Conservation (phyloP, 2,797 vertebrate species). For the Carapus acus region DNA sequence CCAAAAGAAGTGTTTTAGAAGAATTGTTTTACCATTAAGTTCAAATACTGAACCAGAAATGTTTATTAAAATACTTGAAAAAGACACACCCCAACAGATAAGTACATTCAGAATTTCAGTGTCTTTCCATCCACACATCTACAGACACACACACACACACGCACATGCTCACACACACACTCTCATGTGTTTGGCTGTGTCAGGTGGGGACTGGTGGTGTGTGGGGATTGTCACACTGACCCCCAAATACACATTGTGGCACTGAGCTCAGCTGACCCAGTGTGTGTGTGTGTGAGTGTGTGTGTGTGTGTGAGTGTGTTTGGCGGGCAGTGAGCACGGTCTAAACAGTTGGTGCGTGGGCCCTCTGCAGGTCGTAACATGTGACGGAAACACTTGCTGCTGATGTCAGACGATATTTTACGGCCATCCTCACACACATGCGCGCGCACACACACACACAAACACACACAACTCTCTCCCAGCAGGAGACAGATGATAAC, state of each 20-base stretch:
- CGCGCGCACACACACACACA: neutral
- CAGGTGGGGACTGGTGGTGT: conserved; percentile 25
- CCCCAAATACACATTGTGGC: conserved; percentile 41
- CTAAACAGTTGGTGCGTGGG: conserved; percentile 55
- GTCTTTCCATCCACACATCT: too few species aligned
- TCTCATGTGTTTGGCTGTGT: conserved; percentile 6
- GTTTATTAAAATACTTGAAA: too few species aligned
- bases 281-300: too few species aligned
- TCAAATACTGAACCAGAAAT: too few species aligned
- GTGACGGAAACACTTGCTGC: conserved; percentile 49
- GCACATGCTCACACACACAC: too few species aligned
- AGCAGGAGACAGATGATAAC: neutral
- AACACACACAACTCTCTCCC: conserved; percentile 14
- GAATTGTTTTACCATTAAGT: too few species aligned
- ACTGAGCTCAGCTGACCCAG: conserved; percentile 37
- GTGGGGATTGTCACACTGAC: conserved; percentile 23
- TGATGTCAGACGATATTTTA: conserved; percentile 41
- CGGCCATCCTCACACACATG: conserved; percentile 5
- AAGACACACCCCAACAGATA: too few species aligned
- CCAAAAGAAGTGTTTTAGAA: too few species aligned
- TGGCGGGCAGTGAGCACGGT: conserved; percentile 17
- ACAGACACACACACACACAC: too few species aligned
- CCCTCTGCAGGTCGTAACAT: conserved; percentile 35
- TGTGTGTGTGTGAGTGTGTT: too few species aligned
- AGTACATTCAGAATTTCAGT: too few species aligned